Percentiles rank a stretch among this genome's conserved stretches.
Conservation (phyloP, 64 coral and sea anemone species). For the Astreopora myriophthalma region DNA sequence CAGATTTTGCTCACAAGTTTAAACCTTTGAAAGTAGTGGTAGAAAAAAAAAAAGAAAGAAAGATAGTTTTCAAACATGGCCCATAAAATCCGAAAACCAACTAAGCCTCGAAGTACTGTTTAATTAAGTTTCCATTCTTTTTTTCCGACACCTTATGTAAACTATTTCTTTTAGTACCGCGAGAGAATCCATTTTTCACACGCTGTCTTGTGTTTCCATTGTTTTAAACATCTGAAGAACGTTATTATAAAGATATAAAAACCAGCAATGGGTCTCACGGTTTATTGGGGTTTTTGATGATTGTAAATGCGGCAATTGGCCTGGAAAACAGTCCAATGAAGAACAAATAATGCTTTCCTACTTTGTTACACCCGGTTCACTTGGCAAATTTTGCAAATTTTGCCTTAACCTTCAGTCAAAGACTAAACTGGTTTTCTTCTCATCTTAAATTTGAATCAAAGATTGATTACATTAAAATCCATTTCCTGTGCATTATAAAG, state of each 20-base stretch:
- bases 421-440: neutral
- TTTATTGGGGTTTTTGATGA: neutral
- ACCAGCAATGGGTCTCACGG: slow-evolving; percentile 11
- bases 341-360: neutral
- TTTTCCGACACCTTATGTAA: neutral
- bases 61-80: neutral
- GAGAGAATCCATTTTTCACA: slow-evolving; percentile 27
- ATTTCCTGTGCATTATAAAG: slow-evolving; percentile 32
- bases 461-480: slow-evolving; percentile 15
- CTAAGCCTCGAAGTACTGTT: neutral
- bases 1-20: too few species aligned
- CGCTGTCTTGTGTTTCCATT: slow-evolving; percentile 5
- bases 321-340: too few species aligned
- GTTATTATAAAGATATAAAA: slow-evolving; percentile 23
- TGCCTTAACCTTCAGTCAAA: neutral
- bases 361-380: neutral
- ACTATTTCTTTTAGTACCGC: slow-evolving; percentile 3
- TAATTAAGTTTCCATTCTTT: slow-evolving; percentile 13
- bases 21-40: too few species aligned
- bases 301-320: neutral
- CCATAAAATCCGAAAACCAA: neutral
- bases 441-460: neutral
- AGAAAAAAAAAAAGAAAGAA: too few species aligned
- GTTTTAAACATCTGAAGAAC: neutral
- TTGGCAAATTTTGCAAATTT: too few species aligned